Conservation (phyloP, 2,888 invertebrate genomes). For the Agrotis exclamationis region DNA sequence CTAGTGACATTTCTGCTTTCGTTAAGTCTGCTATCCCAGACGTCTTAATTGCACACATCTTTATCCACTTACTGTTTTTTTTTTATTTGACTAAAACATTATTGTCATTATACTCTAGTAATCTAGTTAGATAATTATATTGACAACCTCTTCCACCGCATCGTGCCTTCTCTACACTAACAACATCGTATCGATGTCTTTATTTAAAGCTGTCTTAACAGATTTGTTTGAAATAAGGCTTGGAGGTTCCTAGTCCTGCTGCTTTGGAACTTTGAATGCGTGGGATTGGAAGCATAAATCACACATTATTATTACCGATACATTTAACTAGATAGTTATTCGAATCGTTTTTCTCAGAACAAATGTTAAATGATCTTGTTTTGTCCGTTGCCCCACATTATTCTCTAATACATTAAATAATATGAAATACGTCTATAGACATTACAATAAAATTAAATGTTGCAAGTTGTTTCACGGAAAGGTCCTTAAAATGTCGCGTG, state of each 20-base stretch:
- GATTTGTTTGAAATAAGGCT: not conserved
- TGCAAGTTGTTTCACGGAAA: conserved; percentile 46
- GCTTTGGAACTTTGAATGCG: not conserved
- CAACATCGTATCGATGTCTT: not conserved
- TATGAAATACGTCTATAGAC: conserved; percentile 42
- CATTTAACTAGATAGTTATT: conserved; percentile 10
- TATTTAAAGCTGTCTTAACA: not conserved
- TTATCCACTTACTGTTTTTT: not conserved
- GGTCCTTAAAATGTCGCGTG: conserved; percentile 45
- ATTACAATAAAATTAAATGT: conserved; percentile 46
- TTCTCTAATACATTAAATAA: conserved; percentile 38
- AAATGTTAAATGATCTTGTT: conserved; percentile 35
- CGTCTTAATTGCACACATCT: not conserved
- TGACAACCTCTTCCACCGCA: too few species aligned
- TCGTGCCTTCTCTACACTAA: not conserved
- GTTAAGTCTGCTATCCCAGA: not conserved
- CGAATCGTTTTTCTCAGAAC: conserved; percentile 48
- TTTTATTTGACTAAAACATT: not conserved
- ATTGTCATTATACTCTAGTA: too few species aligned
- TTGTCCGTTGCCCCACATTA: conserved; percentile 29
- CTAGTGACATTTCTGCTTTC: not conserved
- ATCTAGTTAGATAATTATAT: not conserved
- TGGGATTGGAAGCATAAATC: conserved; percentile 13
- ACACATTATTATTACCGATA: conserved; percentile 1
- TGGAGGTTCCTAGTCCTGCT: not conserved